Evolutionary conservation across 2,797 vertebrate genomes (phyloP).

Genomic region (Numenius phaeopus): DNA sequence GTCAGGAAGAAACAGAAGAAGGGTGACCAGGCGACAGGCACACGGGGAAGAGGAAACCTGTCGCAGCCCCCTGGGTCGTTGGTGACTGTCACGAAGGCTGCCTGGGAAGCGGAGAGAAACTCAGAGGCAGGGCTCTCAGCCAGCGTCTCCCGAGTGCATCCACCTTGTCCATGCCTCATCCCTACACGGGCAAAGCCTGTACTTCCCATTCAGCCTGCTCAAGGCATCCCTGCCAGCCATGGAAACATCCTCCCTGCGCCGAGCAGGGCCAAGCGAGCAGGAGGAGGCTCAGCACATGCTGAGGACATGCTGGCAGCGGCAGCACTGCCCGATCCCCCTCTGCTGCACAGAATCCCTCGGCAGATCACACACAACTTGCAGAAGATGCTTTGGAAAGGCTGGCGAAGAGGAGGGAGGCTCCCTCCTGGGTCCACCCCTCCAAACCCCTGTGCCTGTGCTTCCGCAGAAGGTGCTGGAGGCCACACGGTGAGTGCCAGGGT

Average conservation of each 20-base stretch:
- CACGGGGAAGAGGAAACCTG: neutral
- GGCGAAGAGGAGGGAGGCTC: neutral
- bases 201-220: neutral
- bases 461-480: neutral
- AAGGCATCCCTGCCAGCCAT: neutral
- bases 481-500: neutral
- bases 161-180: neutral
- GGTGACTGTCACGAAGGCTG: neutral
- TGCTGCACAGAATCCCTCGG: accelerated
- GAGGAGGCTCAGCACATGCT: neutral
- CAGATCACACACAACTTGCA: neutral
- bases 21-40: accelerated
- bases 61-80: neutral
- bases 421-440: no score
- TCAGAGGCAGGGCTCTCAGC: neutral
- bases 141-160: neutral
- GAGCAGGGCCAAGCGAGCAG: neutral
- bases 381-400: neutral
- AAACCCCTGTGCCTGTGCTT: neutral
- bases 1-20: neutral
- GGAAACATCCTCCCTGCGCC: neutral
- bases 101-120: neutral
- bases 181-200: accelerated
- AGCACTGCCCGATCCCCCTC: neutral
- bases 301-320: accelerated